A percentile compares a stretch with the other conserved stretches of the same genome.
These are phyloP conservation scores for Luscinia megarhynchos DNA, from an alignment of 2,797 vertebrate genomes.

Conservation along the genomic window DNA sequence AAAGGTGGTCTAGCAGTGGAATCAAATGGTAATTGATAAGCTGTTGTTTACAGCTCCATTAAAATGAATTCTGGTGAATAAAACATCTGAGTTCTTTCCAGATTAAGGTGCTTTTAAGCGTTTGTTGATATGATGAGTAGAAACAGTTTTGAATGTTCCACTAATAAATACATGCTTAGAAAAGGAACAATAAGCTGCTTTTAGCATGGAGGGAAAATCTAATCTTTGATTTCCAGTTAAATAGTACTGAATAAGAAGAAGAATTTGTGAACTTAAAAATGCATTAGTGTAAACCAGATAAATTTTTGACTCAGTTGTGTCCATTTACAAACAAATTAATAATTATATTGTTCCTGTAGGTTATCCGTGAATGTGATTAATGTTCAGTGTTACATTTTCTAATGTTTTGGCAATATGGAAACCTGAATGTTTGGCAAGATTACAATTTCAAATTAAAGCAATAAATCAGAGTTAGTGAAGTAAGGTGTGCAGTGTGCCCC, in stretches of 20 bases:
- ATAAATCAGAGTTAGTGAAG: constrained; percentile 77
- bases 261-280: constrained; percentile 55
- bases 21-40: background rate
- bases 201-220: background rate
- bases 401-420: constrained; percentile 61
- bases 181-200: background rate
- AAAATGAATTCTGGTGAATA: constrained; percentile 21
- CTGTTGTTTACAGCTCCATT: background rate
- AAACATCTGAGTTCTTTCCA: background rate
- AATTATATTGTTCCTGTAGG: constrained; percentile 51
- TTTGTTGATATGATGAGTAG: background rate
- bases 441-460: constrained; percentile 53
- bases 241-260: constrained; percentile 38
- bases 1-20: background rate
- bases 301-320: constrained; percentile 64
- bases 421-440: constrained; percentile 49
- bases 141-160: background rate
- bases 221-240: constrained; percentile 13
- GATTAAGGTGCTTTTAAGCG: background rate
- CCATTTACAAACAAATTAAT: constrained; percentile 62
- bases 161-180: background rate
- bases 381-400: constrained; percentile 67
- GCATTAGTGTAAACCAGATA: constrained; percentile 10
- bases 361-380: constrained; percentile 73
- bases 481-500: constrained; percentile 18